These are phyloP conservation scores for Aquatica leii DNA, from an alignment of 2,888 invertebrate genomes.

Conservation along the genomic window DNA sequence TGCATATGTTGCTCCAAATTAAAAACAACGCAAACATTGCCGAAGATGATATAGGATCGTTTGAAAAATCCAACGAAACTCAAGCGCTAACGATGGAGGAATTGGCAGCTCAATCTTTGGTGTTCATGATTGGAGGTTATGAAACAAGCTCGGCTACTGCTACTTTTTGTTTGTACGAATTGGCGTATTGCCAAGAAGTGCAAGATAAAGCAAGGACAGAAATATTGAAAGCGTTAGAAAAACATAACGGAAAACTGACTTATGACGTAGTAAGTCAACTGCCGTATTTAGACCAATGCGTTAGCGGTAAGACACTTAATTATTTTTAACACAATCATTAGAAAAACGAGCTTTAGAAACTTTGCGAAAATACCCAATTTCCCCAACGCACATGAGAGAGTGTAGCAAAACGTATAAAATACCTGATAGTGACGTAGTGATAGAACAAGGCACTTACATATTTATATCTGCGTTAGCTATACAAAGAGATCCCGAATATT, in stretches of 20 bases:
- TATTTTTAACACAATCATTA: too few species aligned
- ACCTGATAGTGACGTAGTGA: too few species aligned
- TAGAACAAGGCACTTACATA: too few species aligned
- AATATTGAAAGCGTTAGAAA: background rate
- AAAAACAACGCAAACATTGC: background rate
- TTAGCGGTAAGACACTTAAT: background rate
- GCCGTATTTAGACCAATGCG: background rate
- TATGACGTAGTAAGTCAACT: background rate
- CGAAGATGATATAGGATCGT: too few species aligned
- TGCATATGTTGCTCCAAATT: background rate
- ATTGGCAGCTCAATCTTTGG: background rate
- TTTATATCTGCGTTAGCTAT: too few species aligned
- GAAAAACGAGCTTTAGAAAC: too few species aligned
- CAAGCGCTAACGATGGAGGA: too few species aligned
- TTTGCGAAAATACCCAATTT: too few species aligned
- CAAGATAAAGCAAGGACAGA: background rate
- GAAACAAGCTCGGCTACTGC: background rate
- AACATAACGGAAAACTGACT: background rate
- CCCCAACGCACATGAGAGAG: too few species aligned
- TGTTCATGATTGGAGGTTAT: background rate
- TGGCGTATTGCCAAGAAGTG: background rate
- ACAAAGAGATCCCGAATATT: too few species aligned
- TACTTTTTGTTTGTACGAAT: background rate
- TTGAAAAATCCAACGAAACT: too few species aligned
- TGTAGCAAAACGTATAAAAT: too few species aligned